Conservation (phyloP, 1,140 invertebrate species). For the Diabrotica undecimpunctata region DNA sequence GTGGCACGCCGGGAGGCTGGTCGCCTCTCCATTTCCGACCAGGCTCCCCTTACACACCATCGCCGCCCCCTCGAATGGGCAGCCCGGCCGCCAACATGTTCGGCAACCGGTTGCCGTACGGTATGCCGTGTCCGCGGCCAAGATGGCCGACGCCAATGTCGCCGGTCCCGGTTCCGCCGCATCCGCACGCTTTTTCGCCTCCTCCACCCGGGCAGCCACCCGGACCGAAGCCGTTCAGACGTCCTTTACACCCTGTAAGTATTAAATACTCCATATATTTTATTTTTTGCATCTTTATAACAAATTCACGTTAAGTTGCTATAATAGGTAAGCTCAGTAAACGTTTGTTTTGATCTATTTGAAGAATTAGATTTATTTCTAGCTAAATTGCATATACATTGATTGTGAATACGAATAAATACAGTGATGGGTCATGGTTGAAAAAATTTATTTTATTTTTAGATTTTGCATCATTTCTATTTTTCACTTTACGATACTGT, state of each 20-base stretch:
- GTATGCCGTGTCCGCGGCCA: conserved; percentile 58
- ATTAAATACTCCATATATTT: conserved; percentile 15
- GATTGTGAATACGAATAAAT: no score
- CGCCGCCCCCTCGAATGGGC: conserved; percentile 59
- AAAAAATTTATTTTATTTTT: no score
- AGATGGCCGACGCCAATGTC: conserved; percentile 60
- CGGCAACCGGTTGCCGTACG: conserved; percentile 47
- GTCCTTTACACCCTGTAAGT: conserved; percentile 49
- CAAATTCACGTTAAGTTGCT: no score
- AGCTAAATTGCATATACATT: no score
- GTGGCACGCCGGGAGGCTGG: conserved; percentile 45
- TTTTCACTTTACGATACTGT: no score
- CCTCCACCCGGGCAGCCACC: conserved; percentile 46
- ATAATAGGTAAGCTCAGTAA: no score
- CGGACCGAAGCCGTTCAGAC: conserved; percentile 45
- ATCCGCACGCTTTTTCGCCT: conserved; percentile 47
- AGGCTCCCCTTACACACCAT: conserved; percentile 61
- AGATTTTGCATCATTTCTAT: no score
- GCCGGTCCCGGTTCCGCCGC: conserved; percentile 48
- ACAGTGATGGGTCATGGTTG: no score
- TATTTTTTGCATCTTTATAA: no score
- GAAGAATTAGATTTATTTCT: no score
- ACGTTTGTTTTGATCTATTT: no score
- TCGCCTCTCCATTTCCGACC: conserved; percentile 55
- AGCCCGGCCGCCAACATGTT: conserved; percentile 44